Conservation (phyloP, 2,113 vertebrate species). For the Nothoprocta perdicaria region DNA sequence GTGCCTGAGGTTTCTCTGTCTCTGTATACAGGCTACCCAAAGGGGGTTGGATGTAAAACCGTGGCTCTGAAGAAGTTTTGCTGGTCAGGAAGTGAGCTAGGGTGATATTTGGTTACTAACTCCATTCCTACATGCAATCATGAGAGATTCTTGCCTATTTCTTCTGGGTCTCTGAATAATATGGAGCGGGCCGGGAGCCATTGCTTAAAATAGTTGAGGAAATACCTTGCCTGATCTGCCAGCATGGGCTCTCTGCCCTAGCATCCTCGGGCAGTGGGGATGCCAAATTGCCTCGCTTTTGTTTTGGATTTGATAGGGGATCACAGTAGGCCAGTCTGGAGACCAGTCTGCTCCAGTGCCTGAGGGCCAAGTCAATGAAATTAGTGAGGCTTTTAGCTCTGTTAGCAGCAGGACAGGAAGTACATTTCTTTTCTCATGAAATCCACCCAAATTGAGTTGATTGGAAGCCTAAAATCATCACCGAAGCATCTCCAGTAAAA, state of each 20-base stretch:
- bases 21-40: background rate
- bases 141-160: background rate
- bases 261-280: rapidly evolving
- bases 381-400: background rate
- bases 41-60: background rate
- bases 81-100: background rate
- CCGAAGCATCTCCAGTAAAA: background rate
- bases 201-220: background rate
- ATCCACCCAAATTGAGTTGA: background rate
- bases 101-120: background rate
- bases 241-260: background rate
- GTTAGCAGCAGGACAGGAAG: background rate
- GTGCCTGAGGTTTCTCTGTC: background rate
- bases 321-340: background rate
- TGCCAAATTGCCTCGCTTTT: background rate
- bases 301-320: background rate
- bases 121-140: background rate
- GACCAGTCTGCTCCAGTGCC: background rate
- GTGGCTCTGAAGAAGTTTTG: background rate
- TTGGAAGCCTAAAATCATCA: background rate
- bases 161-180: background rate
- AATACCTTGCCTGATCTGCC: background rate
- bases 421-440: background rate
- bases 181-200: background rate
- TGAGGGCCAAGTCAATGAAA: background rate